Evolutionary conservation across 2,113 vertebrate species (phyloP).

Genomic region (Zapornia atra): DNA sequence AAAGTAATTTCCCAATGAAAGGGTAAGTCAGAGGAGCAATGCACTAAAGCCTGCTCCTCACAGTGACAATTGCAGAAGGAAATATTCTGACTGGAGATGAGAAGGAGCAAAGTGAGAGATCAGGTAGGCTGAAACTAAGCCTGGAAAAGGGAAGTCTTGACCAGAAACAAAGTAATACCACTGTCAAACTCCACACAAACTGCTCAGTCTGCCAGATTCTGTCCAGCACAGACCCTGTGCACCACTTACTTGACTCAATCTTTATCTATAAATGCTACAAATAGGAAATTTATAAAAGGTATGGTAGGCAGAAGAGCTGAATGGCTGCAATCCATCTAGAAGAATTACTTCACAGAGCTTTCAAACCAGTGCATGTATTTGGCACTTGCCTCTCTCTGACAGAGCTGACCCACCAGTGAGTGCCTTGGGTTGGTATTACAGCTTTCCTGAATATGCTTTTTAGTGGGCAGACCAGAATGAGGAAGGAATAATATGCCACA

Average conservation of each 20-base stretch:
- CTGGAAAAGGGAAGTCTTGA: not conserved
- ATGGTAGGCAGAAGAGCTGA: not conserved
- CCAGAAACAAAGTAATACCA: not conserved
- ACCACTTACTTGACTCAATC: not conserved
- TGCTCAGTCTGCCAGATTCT: not conserved
- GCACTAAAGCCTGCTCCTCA: not conserved
- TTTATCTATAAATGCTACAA: not conserved
- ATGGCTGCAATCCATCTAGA: not conserved
- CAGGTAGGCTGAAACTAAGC: not conserved
- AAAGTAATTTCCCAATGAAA: not conserved
- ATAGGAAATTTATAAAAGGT: not conserved
- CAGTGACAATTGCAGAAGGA: not conserved
- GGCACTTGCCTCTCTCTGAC: not conserved
- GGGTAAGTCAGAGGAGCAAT: not conserved
- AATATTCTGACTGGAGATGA: not conserved
- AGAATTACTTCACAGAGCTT: not conserved
- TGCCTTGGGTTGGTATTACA: not conserved
- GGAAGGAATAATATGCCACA: not conserved
- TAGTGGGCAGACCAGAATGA: not conserved
- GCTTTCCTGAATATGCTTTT: not conserved
- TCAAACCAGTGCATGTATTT: not conserved
- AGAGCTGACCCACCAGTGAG: not conserved
- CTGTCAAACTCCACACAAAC: not conserved
- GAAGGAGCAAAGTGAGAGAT: not conserved
- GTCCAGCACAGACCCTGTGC: not conserved